Percentiles rank a stretch among this genome's conserved stretches.
These are phyloP conservation scores for Stenurella melanura DNA, from an alignment of 2,888 invertebrate genomes.

Conservation along the genomic window DNA sequence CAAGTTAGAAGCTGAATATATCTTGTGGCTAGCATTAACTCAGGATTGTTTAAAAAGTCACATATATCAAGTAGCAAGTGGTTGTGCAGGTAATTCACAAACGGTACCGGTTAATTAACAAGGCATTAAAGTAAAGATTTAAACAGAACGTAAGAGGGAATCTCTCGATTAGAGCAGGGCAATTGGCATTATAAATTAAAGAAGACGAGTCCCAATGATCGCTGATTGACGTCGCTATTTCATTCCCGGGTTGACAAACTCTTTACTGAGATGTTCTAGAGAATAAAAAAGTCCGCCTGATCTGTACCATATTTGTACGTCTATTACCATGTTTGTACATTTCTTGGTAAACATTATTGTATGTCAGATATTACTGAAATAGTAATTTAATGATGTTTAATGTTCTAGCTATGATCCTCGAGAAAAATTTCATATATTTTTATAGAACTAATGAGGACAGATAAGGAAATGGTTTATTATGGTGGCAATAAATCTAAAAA, in stretches of 20 bases:
- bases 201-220: slow-evolving; percentile 46
- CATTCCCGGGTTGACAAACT: slow-evolving; percentile 51
- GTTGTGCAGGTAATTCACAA: slow-evolving; percentile 39
- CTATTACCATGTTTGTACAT: slow-evolving; percentile 52
- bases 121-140: slow-evolving; percentile 48
- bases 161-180: slow-evolving; percentile 51
- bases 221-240: slow-evolving; percentile 48
- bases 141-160: slow-evolving; percentile 49
- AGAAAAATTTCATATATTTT: slow-evolving; percentile 39
- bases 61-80: slow-evolving; percentile 41
- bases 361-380: slow-evolving; percentile 46
- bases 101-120: slow-evolving; percentile 50
- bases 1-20: slow-evolving; percentile 18
- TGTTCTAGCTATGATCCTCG: slow-evolving; percentile 22
- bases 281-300: slow-evolving; percentile 47
- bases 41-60: slow-evolving; percentile 36
- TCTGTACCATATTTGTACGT: slow-evolving; percentile 52
- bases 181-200: slow-evolving; percentile 52
- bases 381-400: slow-evolving; percentile 39
- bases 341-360: slow-evolving; percentile 45
- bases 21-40: slow-evolving; percentile 16
- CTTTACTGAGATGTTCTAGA: slow-evolving; percentile 48
- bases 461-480: slow-evolving; percentile 12
- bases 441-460: slow-evolving; percentile 16
- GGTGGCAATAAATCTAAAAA: slow-evolving; percentile 5